Evolutionary conservation across 2,888 invertebrate species (phyloP).

Genomic region (Eilema griseolum): DNA sequence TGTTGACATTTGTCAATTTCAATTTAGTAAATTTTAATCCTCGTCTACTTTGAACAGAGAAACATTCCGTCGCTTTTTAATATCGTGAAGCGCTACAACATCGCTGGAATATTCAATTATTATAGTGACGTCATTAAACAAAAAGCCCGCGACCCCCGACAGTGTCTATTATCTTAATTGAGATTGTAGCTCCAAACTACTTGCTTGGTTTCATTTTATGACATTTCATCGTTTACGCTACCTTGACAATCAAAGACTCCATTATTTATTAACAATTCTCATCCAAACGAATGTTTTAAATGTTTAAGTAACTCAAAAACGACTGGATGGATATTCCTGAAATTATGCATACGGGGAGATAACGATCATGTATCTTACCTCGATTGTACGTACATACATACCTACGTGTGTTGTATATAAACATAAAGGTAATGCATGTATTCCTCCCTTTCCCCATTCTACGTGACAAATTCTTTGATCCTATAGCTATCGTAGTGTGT

Average conservation of each 20-base stretch:
- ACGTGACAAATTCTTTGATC: too few relatives aligned
- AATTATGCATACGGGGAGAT: too few relatives aligned
- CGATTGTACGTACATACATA: too few relatives aligned
- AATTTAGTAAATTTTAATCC: neutral
- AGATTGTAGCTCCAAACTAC: neutral
- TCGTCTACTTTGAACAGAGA: neutral
- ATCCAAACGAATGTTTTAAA: neutral
- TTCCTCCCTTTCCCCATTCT: too few relatives aligned
- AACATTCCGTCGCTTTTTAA: neutral
- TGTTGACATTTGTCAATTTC: neutral
- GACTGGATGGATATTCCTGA: too few relatives aligned
- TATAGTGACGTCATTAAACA: conserved; percentile 25
- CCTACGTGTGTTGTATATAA: too few relatives aligned
- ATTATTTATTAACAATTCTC: neutral
- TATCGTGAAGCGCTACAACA: conserved; percentile 13
- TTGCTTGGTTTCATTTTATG: neutral
- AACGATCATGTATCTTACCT: too few relatives aligned
- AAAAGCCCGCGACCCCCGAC: conserved; percentile 19
- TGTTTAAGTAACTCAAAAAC: too few relatives aligned
- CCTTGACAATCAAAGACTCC: neutral
- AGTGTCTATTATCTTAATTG: neutral
- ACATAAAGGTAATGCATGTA: too few relatives aligned
- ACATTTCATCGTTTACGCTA: neutral
- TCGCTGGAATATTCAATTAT: conserved; percentile 16
- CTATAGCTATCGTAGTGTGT: too few relatives aligned